Conservation (phyloP, 2,797 vertebrate species). For the Catostomus latipinnis region DNA sequence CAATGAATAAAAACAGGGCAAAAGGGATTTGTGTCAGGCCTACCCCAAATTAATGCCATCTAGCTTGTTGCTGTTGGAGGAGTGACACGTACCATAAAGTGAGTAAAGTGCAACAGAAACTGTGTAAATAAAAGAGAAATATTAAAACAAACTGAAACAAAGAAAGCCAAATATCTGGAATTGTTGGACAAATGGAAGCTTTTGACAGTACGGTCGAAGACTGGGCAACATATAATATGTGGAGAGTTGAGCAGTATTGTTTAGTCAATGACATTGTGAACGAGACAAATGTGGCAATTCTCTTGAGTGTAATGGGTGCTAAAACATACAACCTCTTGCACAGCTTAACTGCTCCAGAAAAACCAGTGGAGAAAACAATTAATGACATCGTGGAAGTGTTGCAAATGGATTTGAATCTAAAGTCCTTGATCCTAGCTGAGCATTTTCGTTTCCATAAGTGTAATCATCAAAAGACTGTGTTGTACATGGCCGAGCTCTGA, state of each 20-base stretch:
- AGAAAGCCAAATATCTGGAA: no score
- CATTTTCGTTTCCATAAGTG: background rate
- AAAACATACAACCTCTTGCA: background rate
- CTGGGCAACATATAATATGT: background rate
- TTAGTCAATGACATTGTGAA: background rate
- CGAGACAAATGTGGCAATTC: no score
- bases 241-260: background rate
- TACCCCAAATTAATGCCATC: no score
- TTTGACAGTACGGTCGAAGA: background rate
- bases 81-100: no score
- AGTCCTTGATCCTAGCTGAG: background rate
- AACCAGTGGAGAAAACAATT: background rate
- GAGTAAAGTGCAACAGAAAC: no score
- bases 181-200: no score
- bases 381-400: slow-evolving; percentile 7
- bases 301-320: background rate
- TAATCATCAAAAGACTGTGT: background rate
- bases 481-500: background rate
- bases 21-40: no score
- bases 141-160: no score
- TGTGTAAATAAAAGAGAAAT: no score
- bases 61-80: no score
- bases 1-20: no score
- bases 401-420: background rate
- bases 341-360: background rate